Conservation (phyloP, 2,888 invertebrate genomes). For the Tanytarsus gracilentus region DNA sequence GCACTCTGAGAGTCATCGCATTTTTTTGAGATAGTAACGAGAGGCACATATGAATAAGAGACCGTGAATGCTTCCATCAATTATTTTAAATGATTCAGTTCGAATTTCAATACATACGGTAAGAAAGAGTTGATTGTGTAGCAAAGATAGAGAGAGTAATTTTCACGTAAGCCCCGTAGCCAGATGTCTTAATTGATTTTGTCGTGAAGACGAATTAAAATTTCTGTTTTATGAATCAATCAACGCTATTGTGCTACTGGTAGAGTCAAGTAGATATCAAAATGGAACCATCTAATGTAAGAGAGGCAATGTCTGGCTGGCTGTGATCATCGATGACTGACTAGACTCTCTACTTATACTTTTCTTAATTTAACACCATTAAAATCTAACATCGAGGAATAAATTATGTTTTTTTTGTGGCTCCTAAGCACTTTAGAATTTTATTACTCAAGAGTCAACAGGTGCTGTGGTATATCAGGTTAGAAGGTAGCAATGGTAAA, state of each 20-base stretch:
- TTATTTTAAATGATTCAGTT: constrained; percentile 11
- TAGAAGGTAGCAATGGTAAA: too few species aligned
- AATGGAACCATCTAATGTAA: neutral
- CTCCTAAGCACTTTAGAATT: too few species aligned
- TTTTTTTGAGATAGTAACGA: too few species aligned
- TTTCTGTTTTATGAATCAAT: neutral
- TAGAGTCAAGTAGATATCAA: neutral
- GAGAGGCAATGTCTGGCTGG: neutral
- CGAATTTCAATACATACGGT: too few species aligned
- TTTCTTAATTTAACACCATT: neutral
- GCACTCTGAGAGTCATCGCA: too few species aligned
- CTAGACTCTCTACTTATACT: too few species aligned
- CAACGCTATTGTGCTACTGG: neutral
- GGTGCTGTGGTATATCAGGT: too few species aligned
- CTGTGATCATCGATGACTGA: too few species aligned
- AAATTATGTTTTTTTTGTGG: neutral
- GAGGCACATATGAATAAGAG: neutral
- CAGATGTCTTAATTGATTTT: neutral
- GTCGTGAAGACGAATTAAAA: neutral
- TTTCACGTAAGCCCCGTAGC: neutral
- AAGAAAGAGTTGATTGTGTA: too few species aligned
- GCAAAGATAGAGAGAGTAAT: neutral
- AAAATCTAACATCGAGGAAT: neutral
- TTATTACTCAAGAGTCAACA: too few species aligned
- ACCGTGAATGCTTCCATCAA: neutral